phyloP scores from a whole-genome alignment of 2,888 invertebrate genomes.

The Melinaea marsaeus region DNA sequence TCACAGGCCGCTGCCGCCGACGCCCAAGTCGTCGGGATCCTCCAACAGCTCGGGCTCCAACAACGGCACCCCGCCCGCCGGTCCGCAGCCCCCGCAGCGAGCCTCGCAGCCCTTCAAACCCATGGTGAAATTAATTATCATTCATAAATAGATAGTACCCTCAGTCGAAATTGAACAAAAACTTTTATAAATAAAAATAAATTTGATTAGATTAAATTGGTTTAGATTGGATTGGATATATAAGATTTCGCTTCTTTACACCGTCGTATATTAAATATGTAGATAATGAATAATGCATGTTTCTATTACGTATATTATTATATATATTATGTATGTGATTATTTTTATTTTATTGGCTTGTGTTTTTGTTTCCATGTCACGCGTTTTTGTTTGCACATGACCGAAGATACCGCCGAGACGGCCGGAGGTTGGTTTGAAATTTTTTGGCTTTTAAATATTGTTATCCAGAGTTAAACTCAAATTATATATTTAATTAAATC shows the following conservation, averaged over 20 bases:
- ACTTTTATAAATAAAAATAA: too few species aligned
- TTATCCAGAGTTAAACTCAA: neutral
- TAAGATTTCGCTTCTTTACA: neutral
- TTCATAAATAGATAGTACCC: too few species aligned
- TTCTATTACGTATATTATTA: neutral
- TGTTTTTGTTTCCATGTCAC: constrained; percentile 74
- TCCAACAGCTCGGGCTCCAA: constrained; percentile 78
- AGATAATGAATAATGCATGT: constrained; percentile 18
- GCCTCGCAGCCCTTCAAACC: constrained; percentile 93
- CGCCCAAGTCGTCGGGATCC: constrained; percentile 83
- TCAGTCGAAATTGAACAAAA: too few species aligned
- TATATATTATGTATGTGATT: constrained; percentile 37
- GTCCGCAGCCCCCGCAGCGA: constrained; percentile 84
- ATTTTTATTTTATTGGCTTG: constrained; percentile 56
- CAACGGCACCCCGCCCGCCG: constrained; percentile 75
- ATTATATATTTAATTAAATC: neutral
- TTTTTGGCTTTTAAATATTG: constrained; percentile 25
- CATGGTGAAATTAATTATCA: constrained; percentile 77
- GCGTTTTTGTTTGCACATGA: constrained; percentile 74
- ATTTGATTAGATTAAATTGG: too few species aligned
- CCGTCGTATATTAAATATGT: neutral
- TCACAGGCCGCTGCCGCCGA: constrained; percentile 89
- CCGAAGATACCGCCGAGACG: constrained; percentile 90
- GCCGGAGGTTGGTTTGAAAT: constrained; percentile 87
- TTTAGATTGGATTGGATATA: neutral